Evolutionary conservation across 2,888 invertebrate species (phyloP), one percentile per base, ranked within the genome.

Genomic region (Cybosia mesomella): DNA sequence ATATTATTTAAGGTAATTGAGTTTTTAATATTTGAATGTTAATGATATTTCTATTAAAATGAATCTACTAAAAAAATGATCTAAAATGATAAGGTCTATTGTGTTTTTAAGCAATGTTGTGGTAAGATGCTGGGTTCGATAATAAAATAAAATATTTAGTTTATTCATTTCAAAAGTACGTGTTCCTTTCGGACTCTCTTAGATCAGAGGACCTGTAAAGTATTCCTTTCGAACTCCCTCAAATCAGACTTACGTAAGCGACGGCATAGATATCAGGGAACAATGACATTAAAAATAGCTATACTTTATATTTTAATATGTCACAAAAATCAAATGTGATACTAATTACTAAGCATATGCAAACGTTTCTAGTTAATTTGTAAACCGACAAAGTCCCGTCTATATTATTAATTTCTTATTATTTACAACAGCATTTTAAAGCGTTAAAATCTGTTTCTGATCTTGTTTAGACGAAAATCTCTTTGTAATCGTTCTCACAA

Each of bases 21-120:
- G 34, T 49, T 18, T 18, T 58, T 49, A 28, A 49, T 65, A 64
- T 64, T 8, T 18, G 8, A 49, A 9, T 53, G 4, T 66, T 36
- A 59, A 59, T 58, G 53, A 28, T 13, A 55, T 60, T 60, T 60
- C 53, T 24, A 22, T 60, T 49, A 43, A 43, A 43, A 43, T 43
- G 5, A 43, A 18, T 43, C 4, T 43, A 18, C 1, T 39, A 18
- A 5, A 18, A 39, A 39, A 43, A 18, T 43, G 1, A 5, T 18
- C 9, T 18, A 9, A 49, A 49, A 49, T 49, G 2, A 49, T 8
- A 49, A 49, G n/a, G n/a, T 49, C 9, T 49, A 5, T 18, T 18
- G 2, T 15, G 18, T 9, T 49, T 49, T 43, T n/a, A 28, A 28
- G n/a, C n/a, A n/a, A n/a, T n/a, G n/a, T n/a, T n/a, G n/a, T n/a